These are phyloP conservation scores for Gallinago nigripennis DNA, from an alignment of 2,797 vertebrate species.

Conservation along the genomic window DNA sequence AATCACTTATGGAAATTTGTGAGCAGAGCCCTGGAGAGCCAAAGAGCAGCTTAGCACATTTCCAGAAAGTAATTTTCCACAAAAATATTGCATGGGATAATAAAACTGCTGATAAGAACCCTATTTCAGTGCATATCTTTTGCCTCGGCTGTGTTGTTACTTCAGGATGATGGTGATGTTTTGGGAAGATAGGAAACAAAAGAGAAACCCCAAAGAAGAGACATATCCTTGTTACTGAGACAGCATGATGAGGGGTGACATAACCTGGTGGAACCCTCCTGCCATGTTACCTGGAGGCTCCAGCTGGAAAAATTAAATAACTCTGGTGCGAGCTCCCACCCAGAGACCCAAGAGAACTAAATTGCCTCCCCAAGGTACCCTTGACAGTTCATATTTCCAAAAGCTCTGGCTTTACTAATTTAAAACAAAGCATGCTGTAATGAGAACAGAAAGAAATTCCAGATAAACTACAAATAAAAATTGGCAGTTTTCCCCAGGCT, in stretches of 20 bases:
- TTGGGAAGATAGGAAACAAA: conserved; percentile 48
- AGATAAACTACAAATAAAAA: background rate
- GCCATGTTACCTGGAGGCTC: conserved; percentile 7
- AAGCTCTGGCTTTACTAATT: background rate
- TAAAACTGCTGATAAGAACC: conserved; percentile 58
- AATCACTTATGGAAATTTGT: conserved; percentile 51
- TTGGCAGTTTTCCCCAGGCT: background rate
- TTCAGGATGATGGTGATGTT: conserved; percentile 34
- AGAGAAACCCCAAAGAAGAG: conserved; percentile 42
- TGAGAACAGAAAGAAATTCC: background rate
- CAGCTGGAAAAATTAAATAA: background rate
- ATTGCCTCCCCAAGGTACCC: background rate
- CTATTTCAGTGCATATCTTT: conserved; percentile 48
- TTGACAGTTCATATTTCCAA: background rate
- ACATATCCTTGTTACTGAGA: background rate
- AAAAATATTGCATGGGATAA: conserved; percentile 49
- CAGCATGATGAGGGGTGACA: background rate
- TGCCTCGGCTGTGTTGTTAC: conserved; percentile 41
- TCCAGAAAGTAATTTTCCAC: conserved; percentile 60
- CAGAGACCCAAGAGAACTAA: background rate
- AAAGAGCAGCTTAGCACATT: conserved; percentile 44
- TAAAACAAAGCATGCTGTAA: background rate
- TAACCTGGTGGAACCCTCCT: background rate
- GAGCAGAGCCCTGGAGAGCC: conserved; percentile 43
- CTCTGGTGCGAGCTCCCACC: background rate